Percentiles rank a stretch among this genome's conserved stretches.
These are phyloP conservation scores for Sclerodermus sp. DNA, from an alignment of 2,888 invertebrate genomes.

Conservation along the genomic window DNA sequence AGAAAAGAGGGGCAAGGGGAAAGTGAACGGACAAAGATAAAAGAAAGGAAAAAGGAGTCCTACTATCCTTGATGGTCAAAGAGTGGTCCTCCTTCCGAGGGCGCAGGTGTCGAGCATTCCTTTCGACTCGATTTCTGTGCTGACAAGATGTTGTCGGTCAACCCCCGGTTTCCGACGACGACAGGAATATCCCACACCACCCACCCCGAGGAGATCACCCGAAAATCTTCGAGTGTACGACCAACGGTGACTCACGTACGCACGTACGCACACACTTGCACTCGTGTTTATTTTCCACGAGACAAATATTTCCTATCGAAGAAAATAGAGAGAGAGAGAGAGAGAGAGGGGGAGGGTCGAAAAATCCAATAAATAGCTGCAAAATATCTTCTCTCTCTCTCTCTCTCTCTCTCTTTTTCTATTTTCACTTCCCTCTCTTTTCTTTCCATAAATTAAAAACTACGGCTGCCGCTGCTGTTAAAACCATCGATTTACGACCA, in stretches of 20 bases:
- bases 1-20: too few relatives aligned
- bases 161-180: too few relatives aligned
- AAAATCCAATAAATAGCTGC: neutral
- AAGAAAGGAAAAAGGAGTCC: neutral
- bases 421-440: slow-evolving; percentile 1
- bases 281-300: too few relatives aligned
- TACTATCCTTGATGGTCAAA: neutral
- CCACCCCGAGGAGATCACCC: neutral
- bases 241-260: too few relatives aligned
- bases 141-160: slow-evolving; percentile 13
- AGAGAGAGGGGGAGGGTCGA: neutral
- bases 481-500: too few relatives aligned
- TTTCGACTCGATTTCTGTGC: slow-evolving; percentile 12
- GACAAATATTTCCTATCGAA: too few relatives aligned
- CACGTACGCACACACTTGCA: too few relatives aligned
- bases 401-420: slow-evolving; percentile 5
- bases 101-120: slow-evolving; percentile 23
- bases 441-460: too few relatives aligned
- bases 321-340: neutral
- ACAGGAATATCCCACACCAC: too few relatives aligned
- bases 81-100: slow-evolving; percentile 3
- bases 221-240: neutral
- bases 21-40: too few relatives aligned
- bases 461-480: too few relatives aligned
- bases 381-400: neutral